phyloP scores from a whole-genome alignment of 2,888 invertebrate genomes.

The Allolobophora icterica region DNA sequence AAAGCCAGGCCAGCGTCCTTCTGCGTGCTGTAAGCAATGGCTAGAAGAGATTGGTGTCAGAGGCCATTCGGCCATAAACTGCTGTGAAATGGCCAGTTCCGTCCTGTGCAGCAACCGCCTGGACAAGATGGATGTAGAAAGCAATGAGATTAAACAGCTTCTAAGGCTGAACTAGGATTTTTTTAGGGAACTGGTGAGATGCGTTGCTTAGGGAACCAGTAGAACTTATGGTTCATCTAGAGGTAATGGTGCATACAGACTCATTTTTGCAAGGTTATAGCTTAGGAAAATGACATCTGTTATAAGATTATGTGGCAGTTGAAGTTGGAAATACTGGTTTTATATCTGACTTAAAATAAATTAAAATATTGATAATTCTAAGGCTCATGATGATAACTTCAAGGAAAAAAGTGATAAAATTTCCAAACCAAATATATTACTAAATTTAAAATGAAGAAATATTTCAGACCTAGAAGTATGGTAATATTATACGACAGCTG shows the following conservation, averaged over 20 bases:
- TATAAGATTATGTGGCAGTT: not conserved
- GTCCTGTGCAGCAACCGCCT: not conserved
- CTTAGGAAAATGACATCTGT: not conserved
- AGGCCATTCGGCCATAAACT: not conserved
- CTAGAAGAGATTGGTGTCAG: not conserved
- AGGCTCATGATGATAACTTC: not conserved
- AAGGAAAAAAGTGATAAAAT: not conserved
- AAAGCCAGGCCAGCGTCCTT: not conserved
- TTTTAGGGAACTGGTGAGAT: not conserved
- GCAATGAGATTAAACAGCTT: not conserved
- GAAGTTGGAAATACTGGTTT: not conserved
- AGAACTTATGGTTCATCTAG: too few species aligned
- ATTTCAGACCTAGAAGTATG: not conserved
- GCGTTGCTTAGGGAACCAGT: too few species aligned
- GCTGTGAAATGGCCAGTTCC: not conserved
- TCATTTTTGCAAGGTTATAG: not conserved
- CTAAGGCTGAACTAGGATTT: not conserved
- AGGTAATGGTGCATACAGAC: too few species aligned
- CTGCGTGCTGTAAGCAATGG: not conserved
- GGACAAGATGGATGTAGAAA: not conserved
- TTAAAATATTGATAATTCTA: constrained; percentile 8
- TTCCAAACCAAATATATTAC: not conserved
- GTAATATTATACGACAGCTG: too few species aligned
- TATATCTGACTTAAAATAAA: not conserved
- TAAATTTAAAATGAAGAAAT: not conserved